These are phyloP conservation scores for Chrysodeixis includens DNA, from an alignment of 2,888 invertebrate genomes.

Conservation along the genomic window DNA sequence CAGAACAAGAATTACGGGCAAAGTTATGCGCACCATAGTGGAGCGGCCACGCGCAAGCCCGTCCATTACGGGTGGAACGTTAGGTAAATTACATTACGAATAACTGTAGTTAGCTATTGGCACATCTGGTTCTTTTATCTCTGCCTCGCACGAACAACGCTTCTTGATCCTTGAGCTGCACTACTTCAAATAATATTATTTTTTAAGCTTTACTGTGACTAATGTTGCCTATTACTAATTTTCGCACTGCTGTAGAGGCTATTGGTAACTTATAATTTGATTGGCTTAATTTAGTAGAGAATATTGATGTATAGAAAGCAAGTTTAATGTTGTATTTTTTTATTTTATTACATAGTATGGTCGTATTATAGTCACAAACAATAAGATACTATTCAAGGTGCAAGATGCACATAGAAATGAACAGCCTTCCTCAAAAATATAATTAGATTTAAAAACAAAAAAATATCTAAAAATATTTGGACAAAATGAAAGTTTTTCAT, in stretches of 20 bases:
- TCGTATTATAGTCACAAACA: neutral
- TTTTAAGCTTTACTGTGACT: constrained; percentile 32
- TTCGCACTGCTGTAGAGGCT: constrained; percentile 5
- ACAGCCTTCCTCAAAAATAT: too few species aligned
- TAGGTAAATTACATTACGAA: constrained; percentile 78
- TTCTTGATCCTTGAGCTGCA: constrained; percentile 26
- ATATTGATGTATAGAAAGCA: neutral
- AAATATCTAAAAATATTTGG: too few species aligned
- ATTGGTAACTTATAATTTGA: neutral
- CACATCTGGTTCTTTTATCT: constrained; percentile 51
- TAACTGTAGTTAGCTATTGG: constrained; percentile 58
- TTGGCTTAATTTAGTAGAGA: constrained; percentile 16
- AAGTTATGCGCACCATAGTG: constrained; percentile 69
- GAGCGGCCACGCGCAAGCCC: constrained; percentile 77
- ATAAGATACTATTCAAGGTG: neutral
- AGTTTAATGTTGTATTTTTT: neutral
- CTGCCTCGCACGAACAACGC: constrained; percentile 47
- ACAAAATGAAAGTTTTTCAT: too few species aligned
- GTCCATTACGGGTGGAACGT: constrained; percentile 84
- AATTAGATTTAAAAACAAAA: too few species aligned
- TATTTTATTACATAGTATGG: neutral
- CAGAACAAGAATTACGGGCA: constrained; percentile 81
- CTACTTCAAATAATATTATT: constrained; percentile 13
- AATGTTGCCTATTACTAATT: constrained; percentile 26
- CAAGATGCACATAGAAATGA: too few species aligned